Evolutionary conservation across 2,113 vertebrate species (phyloP).

Genomic region (Stictonetta naevosa): DNA sequence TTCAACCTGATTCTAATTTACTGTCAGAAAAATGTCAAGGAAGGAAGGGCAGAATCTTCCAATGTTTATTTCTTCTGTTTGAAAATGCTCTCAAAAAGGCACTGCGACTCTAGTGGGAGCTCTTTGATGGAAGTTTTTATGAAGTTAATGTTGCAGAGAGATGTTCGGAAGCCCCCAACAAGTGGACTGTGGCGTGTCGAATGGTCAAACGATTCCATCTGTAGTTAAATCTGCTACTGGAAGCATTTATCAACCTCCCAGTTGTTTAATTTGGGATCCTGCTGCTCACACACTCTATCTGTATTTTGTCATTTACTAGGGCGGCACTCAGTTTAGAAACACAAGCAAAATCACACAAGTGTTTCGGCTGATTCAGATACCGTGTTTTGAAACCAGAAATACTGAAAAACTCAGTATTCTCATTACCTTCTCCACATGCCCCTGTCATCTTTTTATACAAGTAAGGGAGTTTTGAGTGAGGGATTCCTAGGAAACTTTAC

Average conservation of each 20-base stretch:
- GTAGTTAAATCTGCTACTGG: slow-evolving; percentile 55
- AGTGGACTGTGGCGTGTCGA: slow-evolving; percentile 8
- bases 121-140: slow-evolving; percentile 58
- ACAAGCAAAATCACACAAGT: slow-evolving; percentile 22
- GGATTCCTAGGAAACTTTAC: not conserved
- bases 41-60: slow-evolving; percentile 21
- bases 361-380: not conserved
- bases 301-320: slow-evolving; percentile 61
- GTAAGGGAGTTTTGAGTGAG: not conserved
- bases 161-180: slow-evolving; percentile 38
- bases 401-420: not conserved
- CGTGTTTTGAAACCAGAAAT: not conserved
- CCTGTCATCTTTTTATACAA: not conserved
- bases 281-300: slow-evolving; percentile 61
- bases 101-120: not conserved
- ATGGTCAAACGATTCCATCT: slow-evolving; percentile 72
- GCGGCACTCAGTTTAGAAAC: not conserved
- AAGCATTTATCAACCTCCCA: slow-evolving; percentile 52
- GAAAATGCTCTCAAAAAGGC: slow-evolving; percentile 35
- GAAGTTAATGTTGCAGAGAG: slow-evolving; percentile 61
- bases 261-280: slow-evolving; percentile 58
- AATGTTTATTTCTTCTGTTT: slow-evolving; percentile 43
- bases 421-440: not conserved
- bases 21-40: slow-evolving; percentile 16
- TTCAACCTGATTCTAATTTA: slow-evolving; percentile 63